Base-by-base conservation (phyloP, 2,888 invertebrate genomes). In the Rosalia funebris region DNA sequence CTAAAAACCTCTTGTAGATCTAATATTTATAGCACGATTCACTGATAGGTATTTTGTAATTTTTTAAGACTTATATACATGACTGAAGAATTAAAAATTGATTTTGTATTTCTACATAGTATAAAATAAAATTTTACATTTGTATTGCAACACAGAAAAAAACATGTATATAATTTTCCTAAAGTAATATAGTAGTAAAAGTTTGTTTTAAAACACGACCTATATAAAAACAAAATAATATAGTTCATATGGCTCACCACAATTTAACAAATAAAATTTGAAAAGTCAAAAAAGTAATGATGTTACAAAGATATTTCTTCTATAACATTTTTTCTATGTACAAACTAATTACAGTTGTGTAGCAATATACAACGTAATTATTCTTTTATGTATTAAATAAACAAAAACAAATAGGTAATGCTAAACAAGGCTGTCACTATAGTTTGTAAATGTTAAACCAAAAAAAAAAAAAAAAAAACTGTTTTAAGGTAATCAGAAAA, bases 281-380 rank as follows among this genome's bases (percentile, higher is more conserved):
- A 71, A 75, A 71, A 72, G 70, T 73, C 70, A 75, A 77, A 75
- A 76, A 76, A 75, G 68, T 70, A 75, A 77, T 76, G 72, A 74
- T 75, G 75, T 74, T 72, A 70, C 63, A 57, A 65, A 63, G 58
- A 65, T 65, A 63, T 62, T 67, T 72, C 67, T 71, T 75, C 75
- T 77, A 75, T 71, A 78, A 77, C 75, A 74, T 75, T 76, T 75
- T 69, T 75, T 70, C 68, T 78, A 79, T 79, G 65, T 79, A 79
- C 78, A 78, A 66, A 71, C 66, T 76, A 78, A 75, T 78, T 79
- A 79, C 79, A 78, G 53, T 66, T 68, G 71, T 71, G 64, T 71
- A 72, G 66, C 64, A 75, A 74, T 75, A 69, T 75, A 75, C 73
- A 76, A 69, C 65, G 69, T 62, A 66, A 50, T 59, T 58, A 41